phyloP scores from a whole-genome alignment of 1,140 invertebrate species.

The Campodea augens region DNA sequence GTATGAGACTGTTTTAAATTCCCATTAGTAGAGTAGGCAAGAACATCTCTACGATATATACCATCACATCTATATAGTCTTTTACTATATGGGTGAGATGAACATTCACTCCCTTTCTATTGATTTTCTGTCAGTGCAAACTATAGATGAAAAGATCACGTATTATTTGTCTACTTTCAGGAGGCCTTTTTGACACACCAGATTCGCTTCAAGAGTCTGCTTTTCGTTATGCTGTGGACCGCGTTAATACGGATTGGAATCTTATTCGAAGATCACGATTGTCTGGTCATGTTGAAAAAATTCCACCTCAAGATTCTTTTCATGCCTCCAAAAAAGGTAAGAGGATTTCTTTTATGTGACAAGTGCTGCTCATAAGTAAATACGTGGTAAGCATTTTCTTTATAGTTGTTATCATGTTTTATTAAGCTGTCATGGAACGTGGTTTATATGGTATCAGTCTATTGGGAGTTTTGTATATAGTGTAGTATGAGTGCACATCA shows the following conservation, averaged over 20 bases:
- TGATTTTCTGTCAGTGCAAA: too few species aligned
- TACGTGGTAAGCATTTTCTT: too few species aligned
- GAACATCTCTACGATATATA: neutral
- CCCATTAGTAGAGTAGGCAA: neutral
- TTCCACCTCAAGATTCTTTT: constrained; percentile 76
- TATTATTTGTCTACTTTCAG: constrained; percentile 29
- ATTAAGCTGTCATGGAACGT: too few species aligned
- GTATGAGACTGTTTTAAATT: neutral
- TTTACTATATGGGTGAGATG: too few species aligned
- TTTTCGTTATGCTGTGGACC: constrained; percentile 73
- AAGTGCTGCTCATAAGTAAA: too few species aligned
- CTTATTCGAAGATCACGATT: constrained; percentile 64
- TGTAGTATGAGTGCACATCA: too few species aligned
- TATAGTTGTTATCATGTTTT: too few species aligned
- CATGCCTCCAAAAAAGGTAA: constrained; percentile 77
- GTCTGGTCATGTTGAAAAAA: constrained; percentile 63
- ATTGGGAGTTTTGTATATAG: too few species aligned
- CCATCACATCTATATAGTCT: neutral
- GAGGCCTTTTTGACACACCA: constrained; percentile 69
- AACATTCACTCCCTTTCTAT: too few species aligned
- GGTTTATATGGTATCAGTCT: too few species aligned
- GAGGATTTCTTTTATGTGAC: constrained; percentile 6
- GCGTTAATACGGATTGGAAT: constrained; percentile 61
- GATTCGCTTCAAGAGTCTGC: constrained; percentile 70
- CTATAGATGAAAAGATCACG: neutral